Evolutionary conservation across 2,888 invertebrate genomes (phyloP), one percentile per base, ranked within the genome.

Genomic region (Terebella lapidaria): DNA sequence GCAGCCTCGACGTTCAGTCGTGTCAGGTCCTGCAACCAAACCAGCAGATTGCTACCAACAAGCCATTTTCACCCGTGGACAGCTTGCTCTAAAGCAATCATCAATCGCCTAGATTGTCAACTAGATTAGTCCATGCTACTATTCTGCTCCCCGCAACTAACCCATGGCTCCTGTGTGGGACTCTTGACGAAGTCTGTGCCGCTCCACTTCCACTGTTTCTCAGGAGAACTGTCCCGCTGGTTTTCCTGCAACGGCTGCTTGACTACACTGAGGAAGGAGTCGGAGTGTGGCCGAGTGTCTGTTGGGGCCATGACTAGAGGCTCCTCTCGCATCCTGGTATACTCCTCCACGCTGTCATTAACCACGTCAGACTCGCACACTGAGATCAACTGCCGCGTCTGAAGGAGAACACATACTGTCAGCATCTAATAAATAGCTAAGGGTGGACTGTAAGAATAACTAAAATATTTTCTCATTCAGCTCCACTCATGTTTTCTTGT

Each of bases 301-400:
- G 46, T n/a, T 22, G 24, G n/a, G 15, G 47, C 28, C 24, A 28
- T 42, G 15, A 46, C 45, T 28, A 47, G 52, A 3, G 55, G 49
- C 51, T 54, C 27, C 51, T 54, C 27, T 2, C 10, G 15, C 18
- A 27, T 52, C 30, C 49, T 10, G 2, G 46, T 28, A 27, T 30
- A 51, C 1, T 28, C 59, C 18, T 28, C 56, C 51, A 94, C 84
- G 0, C 92, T 90, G 75, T 93, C 91, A 75, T 93, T 92, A 0
- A 94, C 89, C 42, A 91, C 82, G 5, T 87, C 87, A 0, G 91
- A 89, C 76, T 93, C 91, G 90, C 93, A 94, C 1, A 93, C 84
- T 55, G 88, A 87, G 1, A 92, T 82, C 59, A 94, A 83, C 56
- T 89, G 89, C 64, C 88, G 85, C 0, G 91, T 89, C 84, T 84